Percentiles rank a stretch among this genome's conserved stretches.
These are phyloP conservation scores for Drosophila funebris DNA, from an alignment of 1,140 invertebrate genomes.

Conservation along the genomic window DNA sequence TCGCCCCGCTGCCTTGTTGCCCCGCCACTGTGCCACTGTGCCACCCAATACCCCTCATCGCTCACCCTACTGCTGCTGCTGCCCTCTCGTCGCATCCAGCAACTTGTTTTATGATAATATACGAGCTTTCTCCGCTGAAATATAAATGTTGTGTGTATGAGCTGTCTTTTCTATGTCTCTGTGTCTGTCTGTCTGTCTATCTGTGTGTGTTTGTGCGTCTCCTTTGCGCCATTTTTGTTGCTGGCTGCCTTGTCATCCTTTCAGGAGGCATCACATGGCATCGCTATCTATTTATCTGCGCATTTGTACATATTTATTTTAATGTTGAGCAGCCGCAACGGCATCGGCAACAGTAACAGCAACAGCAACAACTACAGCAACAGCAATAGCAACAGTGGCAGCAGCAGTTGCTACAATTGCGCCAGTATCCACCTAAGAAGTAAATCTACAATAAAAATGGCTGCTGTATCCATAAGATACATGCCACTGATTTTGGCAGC, in stretches of 20 bases:
- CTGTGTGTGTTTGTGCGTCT: conserved; percentile 18
- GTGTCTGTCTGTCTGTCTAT: conserved; percentile 18
- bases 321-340: conserved; percentile 71
- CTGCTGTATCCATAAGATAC: conserved; percentile 81
- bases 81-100: conserved; percentile 57
- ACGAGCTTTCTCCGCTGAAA: conserved; percentile 84
- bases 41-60: neutral
- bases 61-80: neutral
- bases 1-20: conserved; percentile 58
- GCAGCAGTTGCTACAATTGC: conserved; percentile 64
- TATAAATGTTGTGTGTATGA: conserved; percentile 82
- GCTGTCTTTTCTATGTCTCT: conserved; percentile 43
- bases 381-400: no score
- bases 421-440: conserved; percentile 44
- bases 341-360: conserved; percentile 36
- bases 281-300: conserved; percentile 81
- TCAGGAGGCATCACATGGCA: conserved; percentile 76
- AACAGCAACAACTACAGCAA: conserved; percentile 40
- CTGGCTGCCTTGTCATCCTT: conserved; percentile 68
- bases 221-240: conserved; percentile 73
- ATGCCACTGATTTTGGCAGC: conserved; percentile 80
- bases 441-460: conserved; percentile 82
- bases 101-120: conserved; percentile 84
- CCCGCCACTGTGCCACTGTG: neutral
- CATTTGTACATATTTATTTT: conserved; percentile 83